These are phyloP conservation scores for Protosalanx chinensis DNA, from an alignment of 2,797 vertebrate genomes.

Conservation along the genomic window DNA sequence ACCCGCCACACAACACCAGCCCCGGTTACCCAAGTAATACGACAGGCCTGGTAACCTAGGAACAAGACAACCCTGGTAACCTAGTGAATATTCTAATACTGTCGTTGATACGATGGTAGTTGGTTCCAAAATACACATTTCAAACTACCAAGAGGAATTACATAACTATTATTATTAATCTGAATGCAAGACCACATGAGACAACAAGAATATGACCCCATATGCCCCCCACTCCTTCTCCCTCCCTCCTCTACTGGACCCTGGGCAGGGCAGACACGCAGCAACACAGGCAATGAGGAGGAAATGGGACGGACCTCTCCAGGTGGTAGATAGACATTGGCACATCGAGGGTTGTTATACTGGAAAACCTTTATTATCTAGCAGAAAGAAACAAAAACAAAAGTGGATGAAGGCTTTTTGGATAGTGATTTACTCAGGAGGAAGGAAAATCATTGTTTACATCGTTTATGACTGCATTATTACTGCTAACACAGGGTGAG, in stretches of 20 bases:
- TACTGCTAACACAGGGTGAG: conserved; percentile 11
- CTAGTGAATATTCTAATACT: neutral
- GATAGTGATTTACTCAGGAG: conserved; percentile 46
- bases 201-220: neutral
- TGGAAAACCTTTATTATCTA: conserved; percentile 84
- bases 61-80: neutral
- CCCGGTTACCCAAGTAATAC: no score
- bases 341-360: conserved; percentile 77
- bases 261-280: conserved; percentile 53
- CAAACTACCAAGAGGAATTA: neutral
- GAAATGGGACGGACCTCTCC: conserved; percentile 78
- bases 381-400: conserved; percentile 59
- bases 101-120: no score
- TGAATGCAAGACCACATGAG: neutral
- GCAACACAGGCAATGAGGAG: conserved; percentile 58
- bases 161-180: neutral
- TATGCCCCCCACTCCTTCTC: neutral
- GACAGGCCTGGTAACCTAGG: no score
- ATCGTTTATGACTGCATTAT: conserved; percentile 1
- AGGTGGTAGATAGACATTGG: conserved; percentile 76
- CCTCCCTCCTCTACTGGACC: conserved; percentile 37
- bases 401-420: conserved; percentile 58
- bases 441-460: conserved; percentile 28
- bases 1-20: no score
- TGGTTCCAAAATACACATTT: neutral